A percentile compares a stretch with the other conserved stretches of the same genome.
Evolutionary conservation across 2,797 vertebrate species (phyloP).

Genomic region (Lithobates pipiens): DNA sequence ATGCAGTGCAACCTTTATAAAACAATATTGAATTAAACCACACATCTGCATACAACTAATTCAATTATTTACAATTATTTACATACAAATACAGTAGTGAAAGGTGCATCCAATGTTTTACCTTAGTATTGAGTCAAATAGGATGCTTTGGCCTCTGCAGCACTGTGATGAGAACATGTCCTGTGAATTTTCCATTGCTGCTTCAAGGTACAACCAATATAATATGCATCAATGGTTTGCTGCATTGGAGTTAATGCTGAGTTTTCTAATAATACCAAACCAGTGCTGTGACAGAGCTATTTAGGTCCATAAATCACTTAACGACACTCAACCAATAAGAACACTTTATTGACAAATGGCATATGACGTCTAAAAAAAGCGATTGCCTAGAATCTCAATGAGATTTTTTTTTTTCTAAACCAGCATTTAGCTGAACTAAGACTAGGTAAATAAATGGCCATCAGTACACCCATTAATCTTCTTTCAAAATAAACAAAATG

Average conservation of each 20-base stretch:
- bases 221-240: constrained; percentile 18
- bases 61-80: not conserved
- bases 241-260: constrained; percentile 9
- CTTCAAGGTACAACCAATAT: constrained; percentile 16
- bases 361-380: constrained; percentile 44
- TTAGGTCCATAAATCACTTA: constrained; percentile 56
- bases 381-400: constrained; percentile 39
- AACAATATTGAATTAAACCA: not conserved
- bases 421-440: constrained; percentile 2
- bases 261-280: constrained; percentile 48
- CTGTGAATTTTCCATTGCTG: not conserved
- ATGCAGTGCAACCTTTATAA: not conserved
- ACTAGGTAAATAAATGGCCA: constrained; percentile 10
- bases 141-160: not conserved
- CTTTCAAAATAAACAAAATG: constrained; percentile 10
- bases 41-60: not conserved
- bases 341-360: constrained; percentile 55
- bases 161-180: not conserved
- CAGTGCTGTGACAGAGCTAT: constrained; percentile 25
- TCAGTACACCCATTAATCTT: constrained; percentile 15
- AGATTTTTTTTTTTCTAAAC: not conserved
- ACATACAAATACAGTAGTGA: not conserved
- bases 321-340: constrained; percentile 44
- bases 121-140: not conserved
- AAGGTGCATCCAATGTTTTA: not conserved